Evolutionary conservation across 2,888 invertebrate species (phyloP).

Genomic region (Cheilosia soror): DNA sequence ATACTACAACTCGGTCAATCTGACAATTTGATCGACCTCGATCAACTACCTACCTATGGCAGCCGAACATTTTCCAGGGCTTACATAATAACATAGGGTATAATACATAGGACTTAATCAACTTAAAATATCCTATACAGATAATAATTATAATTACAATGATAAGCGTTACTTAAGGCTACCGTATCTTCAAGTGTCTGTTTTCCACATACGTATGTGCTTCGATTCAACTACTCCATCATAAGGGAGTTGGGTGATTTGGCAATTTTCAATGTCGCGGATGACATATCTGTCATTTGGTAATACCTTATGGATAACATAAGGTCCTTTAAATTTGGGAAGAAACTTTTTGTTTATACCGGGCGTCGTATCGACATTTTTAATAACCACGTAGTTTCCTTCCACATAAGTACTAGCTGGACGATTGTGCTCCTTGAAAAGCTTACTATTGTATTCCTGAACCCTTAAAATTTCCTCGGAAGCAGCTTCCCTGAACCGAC

Average conservation of each 20-base stretch:
- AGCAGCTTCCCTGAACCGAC: conserved; percentile 9
- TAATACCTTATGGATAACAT: conserved; percentile 73
- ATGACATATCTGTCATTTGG: conserved; percentile 76
- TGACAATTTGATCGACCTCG: conserved; percentile 24
- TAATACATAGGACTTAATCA: no score
- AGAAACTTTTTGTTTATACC: conserved; percentile 17
- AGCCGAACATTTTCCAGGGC: neutral
- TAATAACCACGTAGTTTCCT: conserved; percentile 76
- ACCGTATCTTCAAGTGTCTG: neutral
- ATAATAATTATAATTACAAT: neutral
- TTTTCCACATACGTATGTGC: conserved; percentile 3
- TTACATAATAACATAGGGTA: neutral
- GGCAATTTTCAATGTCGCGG: conserved; percentile 76
- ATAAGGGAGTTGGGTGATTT: conserved; percentile 76
- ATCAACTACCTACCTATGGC: neutral
- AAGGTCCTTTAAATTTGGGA: conserved; percentile 39
- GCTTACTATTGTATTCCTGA: conserved; percentile 61
- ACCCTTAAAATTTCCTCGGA: conserved; percentile 10
- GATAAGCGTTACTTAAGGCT: conserved; percentile 10
- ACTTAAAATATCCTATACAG: no score
- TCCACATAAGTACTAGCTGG: conserved; percentile 31
- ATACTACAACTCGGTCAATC: conserved; percentile 30
- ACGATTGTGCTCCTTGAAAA: conserved; percentile 15
- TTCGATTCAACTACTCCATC: conserved; percentile 7
- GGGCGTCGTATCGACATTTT: neutral